Conservation (phyloP, 2,888 invertebrate genomes). For the Venusia cambrica region DNA sequence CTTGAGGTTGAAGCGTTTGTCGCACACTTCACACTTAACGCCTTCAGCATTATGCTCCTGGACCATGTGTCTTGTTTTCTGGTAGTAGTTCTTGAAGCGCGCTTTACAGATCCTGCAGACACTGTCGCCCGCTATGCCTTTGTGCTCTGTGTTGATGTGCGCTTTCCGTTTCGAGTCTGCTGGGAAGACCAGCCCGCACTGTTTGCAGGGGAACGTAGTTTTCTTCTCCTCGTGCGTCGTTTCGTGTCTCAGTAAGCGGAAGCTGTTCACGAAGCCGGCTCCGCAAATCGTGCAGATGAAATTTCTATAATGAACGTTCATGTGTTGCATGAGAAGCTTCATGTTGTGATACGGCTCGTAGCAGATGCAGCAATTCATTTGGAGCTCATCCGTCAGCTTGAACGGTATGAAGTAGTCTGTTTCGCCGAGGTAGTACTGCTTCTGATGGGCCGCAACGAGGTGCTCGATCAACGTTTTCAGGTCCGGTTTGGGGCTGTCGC, state of each 20-base stretch:
- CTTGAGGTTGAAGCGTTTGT: conserved; percentile 69
- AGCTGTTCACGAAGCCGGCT: conserved; percentile 65
- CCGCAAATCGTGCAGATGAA: conserved; percentile 72
- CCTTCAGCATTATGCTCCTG: conserved; percentile 68
- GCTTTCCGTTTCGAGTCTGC: conserved; percentile 68
- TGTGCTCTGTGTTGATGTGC: conserved; percentile 67
- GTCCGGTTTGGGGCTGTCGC: conserved; percentile 50
- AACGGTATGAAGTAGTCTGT: conserved; percentile 67
- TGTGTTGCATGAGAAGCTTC: conserved; percentile 70
- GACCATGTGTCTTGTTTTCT: conserved; percentile 70
- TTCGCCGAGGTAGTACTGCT: conserved; percentile 57
- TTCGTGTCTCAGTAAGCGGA: conserved; percentile 62
- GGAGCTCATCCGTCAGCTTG: conserved; percentile 55
- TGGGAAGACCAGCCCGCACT: conserved; percentile 61
- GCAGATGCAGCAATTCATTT: conserved; percentile 65
- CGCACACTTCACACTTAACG: conserved; percentile 66
- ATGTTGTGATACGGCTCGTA: conserved; percentile 64
- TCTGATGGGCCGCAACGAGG: conserved; percentile 57
- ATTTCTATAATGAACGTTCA: conserved; percentile 69
- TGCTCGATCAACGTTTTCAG: conserved; percentile 54
- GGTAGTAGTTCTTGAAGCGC: conserved; percentile 71
- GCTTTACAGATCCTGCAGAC: conserved; percentile 72
- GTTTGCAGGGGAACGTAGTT: conserved; percentile 57
- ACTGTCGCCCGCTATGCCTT: conserved; percentile 68
- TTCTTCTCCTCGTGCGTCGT: conserved; percentile 67